Percentiles rank a stretch among this genome's conserved stretches.
Evolutionary conservation across 2,113 vertebrate species (phyloP).

Genomic region (Apeltes quadracus): DNA sequence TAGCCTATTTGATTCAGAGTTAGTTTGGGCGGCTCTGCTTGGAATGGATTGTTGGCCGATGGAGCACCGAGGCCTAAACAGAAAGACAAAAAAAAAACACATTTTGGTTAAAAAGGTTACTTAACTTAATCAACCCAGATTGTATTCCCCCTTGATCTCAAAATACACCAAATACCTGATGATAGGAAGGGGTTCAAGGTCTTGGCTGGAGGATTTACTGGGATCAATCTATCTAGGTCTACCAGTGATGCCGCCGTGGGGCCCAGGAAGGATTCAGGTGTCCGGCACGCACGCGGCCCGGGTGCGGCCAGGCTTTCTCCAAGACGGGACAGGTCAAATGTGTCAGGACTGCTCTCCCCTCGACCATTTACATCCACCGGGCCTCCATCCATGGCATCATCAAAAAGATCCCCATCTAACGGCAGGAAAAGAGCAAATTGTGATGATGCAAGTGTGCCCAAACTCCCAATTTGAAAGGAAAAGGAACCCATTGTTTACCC

Average conservation of each 20-base stretch:
- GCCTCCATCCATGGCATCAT: slow-evolving; percentile 85
- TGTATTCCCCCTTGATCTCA: neutral
- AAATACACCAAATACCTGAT: slow-evolving; percentile 79
- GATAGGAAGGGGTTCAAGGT: slow-evolving; percentile 91
- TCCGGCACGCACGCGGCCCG: slow-evolving; percentile 77
- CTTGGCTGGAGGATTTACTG: slow-evolving; percentile 77
- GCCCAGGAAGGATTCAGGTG: slow-evolving; percentile 90
- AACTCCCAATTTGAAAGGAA: neutral
- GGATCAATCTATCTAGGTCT: slow-evolving; percentile 89
- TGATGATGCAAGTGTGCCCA: neutral
- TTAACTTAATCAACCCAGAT: neutral
- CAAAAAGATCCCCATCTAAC: slow-evolving; percentile 88
- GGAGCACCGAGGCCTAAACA: slow-evolving; percentile 83
- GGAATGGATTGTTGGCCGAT: slow-evolving; percentile 89
- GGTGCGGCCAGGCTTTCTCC: slow-evolving; percentile 81
- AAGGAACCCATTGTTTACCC: slow-evolving; percentile 74
- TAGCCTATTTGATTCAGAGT: slow-evolving; percentile 91
- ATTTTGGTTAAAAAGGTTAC: slow-evolving; percentile 8
- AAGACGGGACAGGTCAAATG: slow-evolving; percentile 83
- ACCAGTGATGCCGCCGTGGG: slow-evolving; percentile 90
- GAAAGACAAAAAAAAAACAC: slow-evolving; percentile 1
- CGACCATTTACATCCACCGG: slow-evolving; percentile 82
- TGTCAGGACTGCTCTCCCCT: slow-evolving; percentile 77
- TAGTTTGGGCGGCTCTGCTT: slow-evolving; percentile 84
- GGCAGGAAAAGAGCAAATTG: slow-evolving; percentile 7